These are phyloP conservation scores for Hirtodrosophila cameraria DNA, from an alignment of 2,888 invertebrate genomes.

Conservation along the genomic window DNA sequence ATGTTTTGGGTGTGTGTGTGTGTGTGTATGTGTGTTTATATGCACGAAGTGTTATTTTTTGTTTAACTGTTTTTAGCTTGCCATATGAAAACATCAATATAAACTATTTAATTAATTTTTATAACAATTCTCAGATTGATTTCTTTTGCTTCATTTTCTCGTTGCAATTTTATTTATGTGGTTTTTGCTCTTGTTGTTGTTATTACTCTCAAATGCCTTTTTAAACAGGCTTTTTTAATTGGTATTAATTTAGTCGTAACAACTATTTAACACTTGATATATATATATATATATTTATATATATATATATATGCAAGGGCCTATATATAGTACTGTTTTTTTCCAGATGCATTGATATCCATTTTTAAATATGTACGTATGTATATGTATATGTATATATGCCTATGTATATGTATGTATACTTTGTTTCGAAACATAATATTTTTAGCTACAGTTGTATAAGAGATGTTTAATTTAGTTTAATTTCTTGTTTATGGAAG, in stretches of 20 bases:
- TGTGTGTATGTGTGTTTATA: slow-evolving; percentile 10
- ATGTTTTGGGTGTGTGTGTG: slow-evolving; percentile 15
- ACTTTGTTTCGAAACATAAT: slow-evolving; percentile 32
- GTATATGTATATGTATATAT: slow-evolving; percentile 31
- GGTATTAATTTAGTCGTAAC: slow-evolving; percentile 52
- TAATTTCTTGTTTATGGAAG: slow-evolving; percentile 25
- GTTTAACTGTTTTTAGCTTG: slow-evolving; percentile 17
- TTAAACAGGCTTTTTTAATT: slow-evolving; percentile 8
- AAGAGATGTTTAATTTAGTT: slow-evolving; percentile 5
- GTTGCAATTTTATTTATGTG: slow-evolving; percentile 20
- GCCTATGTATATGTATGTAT: slow-evolving; percentile 10
- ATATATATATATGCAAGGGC: slow-evolving; percentile 15
- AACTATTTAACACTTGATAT: slow-evolving; percentile 79
- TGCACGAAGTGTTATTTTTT: slow-evolving; percentile 19
- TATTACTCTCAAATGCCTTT: slow-evolving; percentile 29
- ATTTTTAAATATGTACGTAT: slow-evolving; percentile 46
- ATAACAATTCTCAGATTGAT: slow-evolving; percentile 52
- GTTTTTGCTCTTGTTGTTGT: slow-evolving; percentile 15
- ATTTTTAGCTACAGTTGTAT: slow-evolving; percentile 27
- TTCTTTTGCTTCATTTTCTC: slow-evolving; percentile 7
- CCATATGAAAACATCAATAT: slow-evolving; percentile 65
- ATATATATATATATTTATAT: slow-evolving; percentile 41
- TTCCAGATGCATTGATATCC: slow-evolving; percentile 49
- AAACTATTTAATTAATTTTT: slow-evolving; percentile 64
- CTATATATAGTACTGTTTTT: slow-evolving; percentile 31